Percentiles rank a stretch among this genome's conserved stretches.
These are phyloP conservation scores for Cartodere bifasciata DNA, from an alignment of 2,888 invertebrate genomes.

Conservation along the genomic window DNA sequence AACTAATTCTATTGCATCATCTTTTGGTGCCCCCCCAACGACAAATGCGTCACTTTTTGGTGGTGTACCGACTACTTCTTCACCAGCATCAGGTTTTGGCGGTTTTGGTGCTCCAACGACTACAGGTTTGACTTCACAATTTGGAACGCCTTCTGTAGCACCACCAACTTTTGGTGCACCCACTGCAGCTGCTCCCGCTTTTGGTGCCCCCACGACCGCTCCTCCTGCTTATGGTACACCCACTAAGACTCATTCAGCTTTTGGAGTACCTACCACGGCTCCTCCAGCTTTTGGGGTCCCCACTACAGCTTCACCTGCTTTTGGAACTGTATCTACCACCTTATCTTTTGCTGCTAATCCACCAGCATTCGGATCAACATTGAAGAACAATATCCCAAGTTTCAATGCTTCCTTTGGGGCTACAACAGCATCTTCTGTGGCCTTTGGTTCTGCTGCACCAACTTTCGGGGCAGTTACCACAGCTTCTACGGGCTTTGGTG, in stretches of 20 bases:
- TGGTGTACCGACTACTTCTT: conserved; percentile 2
- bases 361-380: background rate
- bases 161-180: conserved; percentile 2
- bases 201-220: conserved; percentile 3
- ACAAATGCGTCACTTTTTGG: conserved; percentile 1
- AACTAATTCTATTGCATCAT: conserved; percentile 1
- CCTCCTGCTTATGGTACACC: background rate
- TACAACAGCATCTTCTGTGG: background rate
- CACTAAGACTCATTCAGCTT: conserved; percentile 1
- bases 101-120: conserved; percentile 1
- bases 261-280: conserved; percentile 7
- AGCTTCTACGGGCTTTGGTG: conserved; percentile 5
- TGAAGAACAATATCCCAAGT: background rate
- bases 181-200: conserved; percentile 3
- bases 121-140: background rate
- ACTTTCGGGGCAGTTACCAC: background rate
- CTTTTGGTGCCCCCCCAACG: conserved; percentile 6
- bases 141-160: background rate
- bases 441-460: background rate
- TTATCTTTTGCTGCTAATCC: too few species aligned
- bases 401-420: background rate
- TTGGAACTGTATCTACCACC: too few species aligned
- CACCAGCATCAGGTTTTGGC: background rate
- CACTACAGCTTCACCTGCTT: conserved; percentile 4
- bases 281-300: conserved; percentile 6